Percentiles rank a stretch among this genome's conserved stretches.
These are phyloP conservation scores for Leucophenga maculata DNA, from an alignment of 2,888 invertebrate species.

Conservation along the genomic window DNA sequence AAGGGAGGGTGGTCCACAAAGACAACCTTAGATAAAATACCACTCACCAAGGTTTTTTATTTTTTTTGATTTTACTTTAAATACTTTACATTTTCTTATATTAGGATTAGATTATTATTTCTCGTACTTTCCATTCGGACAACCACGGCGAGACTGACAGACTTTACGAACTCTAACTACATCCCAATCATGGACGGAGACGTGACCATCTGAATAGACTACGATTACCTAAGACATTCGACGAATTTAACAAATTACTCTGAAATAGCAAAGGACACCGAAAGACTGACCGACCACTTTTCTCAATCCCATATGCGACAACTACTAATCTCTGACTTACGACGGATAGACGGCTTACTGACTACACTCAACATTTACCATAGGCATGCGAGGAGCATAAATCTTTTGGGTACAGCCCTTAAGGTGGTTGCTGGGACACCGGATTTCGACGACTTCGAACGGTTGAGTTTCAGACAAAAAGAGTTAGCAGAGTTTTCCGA, in stretches of 20 bases:
- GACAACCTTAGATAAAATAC: too few species aligned
- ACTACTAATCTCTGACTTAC: neutral
- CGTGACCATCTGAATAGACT: slow-evolving; percentile 6
- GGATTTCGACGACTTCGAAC: slow-evolving; percentile 21
- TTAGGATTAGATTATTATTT: neutral
- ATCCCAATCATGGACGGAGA: slow-evolving; percentile 15
- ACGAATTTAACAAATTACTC: slow-evolving; percentile 3
- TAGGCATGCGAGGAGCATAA: slow-evolving; percentile 8
- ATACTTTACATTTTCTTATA: neutral
- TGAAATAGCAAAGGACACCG: slow-evolving; percentile 21
- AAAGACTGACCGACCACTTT: slow-evolving; percentile 11
- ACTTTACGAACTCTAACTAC: slow-evolving; percentile 5
- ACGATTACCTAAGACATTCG: neutral
- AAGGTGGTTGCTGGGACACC: slow-evolving; percentile 22
- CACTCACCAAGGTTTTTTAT: too few species aligned
- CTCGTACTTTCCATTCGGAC: too few species aligned
- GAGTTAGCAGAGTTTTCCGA: slow-evolving; percentile 3
- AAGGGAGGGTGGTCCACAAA: too few species aligned
- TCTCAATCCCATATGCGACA: slow-evolving; percentile 22
- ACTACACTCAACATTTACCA: slow-evolving; percentile 6
- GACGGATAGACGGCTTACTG: neutral
- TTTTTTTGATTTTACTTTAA: too few species aligned
- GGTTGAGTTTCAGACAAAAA: slow-evolving; percentile 3
- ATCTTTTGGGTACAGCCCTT: slow-evolving; percentile 8
- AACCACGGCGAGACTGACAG: neutral